Evolutionary conservation across 2,888 invertebrate genomes (phyloP).

Genomic region (Creontiades dilutus): DNA sequence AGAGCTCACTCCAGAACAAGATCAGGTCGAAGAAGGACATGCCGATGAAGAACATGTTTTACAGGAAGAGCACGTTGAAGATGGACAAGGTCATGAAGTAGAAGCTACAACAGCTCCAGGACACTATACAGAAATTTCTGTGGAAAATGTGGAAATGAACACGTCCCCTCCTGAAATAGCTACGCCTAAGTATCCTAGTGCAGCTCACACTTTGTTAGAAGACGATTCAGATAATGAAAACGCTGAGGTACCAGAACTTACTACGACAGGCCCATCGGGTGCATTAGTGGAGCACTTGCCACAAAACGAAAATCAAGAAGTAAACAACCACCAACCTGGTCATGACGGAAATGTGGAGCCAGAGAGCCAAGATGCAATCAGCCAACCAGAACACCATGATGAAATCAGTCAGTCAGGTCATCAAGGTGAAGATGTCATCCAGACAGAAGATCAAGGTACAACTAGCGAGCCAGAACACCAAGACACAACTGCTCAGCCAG

Average conservation of each 20-base stretch:
- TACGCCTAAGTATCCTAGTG: conserved; percentile 7
- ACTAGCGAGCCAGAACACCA: not conserved
- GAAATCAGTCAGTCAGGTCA: not conserved
- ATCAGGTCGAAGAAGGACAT: conserved; percentile 42
- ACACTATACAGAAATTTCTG: conserved; percentile 74
- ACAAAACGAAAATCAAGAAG: not conserved
- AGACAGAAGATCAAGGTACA: conserved; percentile 48
- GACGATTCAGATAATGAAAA: not conserved
- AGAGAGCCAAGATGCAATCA: not conserved
- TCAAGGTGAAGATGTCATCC: not conserved
- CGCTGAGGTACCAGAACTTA: not conserved
- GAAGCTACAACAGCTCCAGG: conserved; percentile 57
- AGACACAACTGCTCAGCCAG: not conserved
- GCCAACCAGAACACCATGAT: not conserved
- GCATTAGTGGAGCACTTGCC: not conserved
- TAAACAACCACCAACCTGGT: not conserved
- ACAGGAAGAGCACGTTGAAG: conserved; percentile 71
- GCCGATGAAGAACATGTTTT: conserved; percentile 62
- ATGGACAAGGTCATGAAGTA: conserved; percentile 64
- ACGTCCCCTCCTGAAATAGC: conserved; percentile 68
- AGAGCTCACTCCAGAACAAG: conserved; percentile 53
- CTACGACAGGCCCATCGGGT: not conserved
- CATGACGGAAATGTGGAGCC: not conserved
- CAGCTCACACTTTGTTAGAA: not conserved
- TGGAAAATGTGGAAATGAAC: conserved; percentile 74